Percentiles rank a stretch among this genome's conserved stretches.
Evolutionary conservation across 2,797 vertebrate genomes (phyloP).

Genomic region (Todus mexicanus): DNA sequence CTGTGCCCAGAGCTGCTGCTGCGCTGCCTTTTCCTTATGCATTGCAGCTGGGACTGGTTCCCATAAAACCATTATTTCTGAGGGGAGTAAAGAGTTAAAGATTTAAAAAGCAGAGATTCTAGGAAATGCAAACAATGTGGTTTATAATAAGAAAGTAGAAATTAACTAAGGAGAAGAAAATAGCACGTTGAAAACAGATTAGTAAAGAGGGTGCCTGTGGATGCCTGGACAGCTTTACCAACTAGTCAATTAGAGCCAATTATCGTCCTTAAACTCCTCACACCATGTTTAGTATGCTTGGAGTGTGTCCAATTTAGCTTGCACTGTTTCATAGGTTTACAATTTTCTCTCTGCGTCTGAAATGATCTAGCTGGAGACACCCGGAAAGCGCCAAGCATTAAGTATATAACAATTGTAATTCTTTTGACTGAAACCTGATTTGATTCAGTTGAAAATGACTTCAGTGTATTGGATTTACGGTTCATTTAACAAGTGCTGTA

Average conservation of each 20-base stretch:
- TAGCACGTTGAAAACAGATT: conserved; percentile 13
- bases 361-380: conserved; percentile 50
- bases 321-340: conserved; percentile 3
- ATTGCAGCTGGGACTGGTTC: neutral
- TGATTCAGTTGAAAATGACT: conserved; percentile 74
- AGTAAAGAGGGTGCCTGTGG: conserved; percentile 15
- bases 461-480: conserved; percentile 68
- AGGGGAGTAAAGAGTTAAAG: neutral
- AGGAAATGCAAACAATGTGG: neutral
- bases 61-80: neutral
- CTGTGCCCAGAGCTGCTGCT: neutral
- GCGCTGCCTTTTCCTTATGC: neutral
- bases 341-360: conserved; percentile 56
- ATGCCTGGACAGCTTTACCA: conserved; percentile 40
- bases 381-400: conserved; percentile 51
- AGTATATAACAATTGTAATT: conserved; percentile 58
- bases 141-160: conserved; percentile 24
- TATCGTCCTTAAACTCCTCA: conserved; percentile 29
- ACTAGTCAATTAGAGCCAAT: conserved; percentile 46
- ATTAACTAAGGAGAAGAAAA: conserved; percentile 45
- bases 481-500: conserved; percentile 70
- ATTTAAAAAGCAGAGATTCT: neutral
- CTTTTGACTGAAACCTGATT: conserved; percentile 70
- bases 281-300: conserved; percentile 23
- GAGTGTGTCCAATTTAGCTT: conserved; percentile 31